These are phyloP conservation scores for Pteropus rufus DNA, from an alignment of 2,797 vertebrate genomes.

Conservation along the genomic window DNA sequence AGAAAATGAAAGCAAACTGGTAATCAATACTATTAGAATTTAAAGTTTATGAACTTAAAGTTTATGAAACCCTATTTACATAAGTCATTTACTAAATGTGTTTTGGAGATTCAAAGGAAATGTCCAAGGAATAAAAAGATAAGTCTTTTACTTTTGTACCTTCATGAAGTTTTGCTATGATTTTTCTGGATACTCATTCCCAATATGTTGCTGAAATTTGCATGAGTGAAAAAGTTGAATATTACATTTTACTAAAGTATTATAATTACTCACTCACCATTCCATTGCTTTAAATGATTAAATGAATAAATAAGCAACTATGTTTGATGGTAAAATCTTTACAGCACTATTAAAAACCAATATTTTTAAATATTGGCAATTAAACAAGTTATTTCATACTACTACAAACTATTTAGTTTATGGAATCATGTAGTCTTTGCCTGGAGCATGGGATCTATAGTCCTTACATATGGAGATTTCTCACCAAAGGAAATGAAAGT, in stretches of 20 bases:
- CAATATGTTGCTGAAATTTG: slow-evolving; percentile 9
- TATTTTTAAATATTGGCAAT: slow-evolving; percentile 55
- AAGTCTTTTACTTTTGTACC: not conserved
- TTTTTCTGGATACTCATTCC: slow-evolving; percentile 27
- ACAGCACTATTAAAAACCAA: slow-evolving; percentile 34
- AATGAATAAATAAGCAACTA: slow-evolving; percentile 56
- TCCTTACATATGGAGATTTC: slow-evolving; percentile 57
- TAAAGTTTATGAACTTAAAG: not conserved
- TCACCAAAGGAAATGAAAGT: slow-evolving; percentile 67
- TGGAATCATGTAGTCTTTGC: slow-evolving; percentile 47
- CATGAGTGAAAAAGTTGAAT: not conserved
- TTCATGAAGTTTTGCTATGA: slow-evolving; percentile 26
- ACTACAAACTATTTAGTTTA: slow-evolving; percentile 35
- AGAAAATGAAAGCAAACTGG: not conserved
- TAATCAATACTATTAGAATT: not conserved
- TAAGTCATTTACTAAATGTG: not conserved
- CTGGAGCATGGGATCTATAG: slow-evolving; percentile 55
- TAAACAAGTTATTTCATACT: slow-evolving; percentile 51
- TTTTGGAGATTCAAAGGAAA: not conserved
- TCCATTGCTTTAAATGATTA: slow-evolving; percentile 42
- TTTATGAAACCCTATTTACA: not conserved
- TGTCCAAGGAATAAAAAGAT: not conserved
- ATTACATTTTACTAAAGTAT: slow-evolving; percentile 24
- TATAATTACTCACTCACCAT: not conserved
- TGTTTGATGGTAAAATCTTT: slow-evolving; percentile 31